Evolutionary conservation across 2,113 vertebrate genomes (phyloP), one percentile per base, ranked within the genome.

Genomic region (Benitochromis conjunctus): DNA sequence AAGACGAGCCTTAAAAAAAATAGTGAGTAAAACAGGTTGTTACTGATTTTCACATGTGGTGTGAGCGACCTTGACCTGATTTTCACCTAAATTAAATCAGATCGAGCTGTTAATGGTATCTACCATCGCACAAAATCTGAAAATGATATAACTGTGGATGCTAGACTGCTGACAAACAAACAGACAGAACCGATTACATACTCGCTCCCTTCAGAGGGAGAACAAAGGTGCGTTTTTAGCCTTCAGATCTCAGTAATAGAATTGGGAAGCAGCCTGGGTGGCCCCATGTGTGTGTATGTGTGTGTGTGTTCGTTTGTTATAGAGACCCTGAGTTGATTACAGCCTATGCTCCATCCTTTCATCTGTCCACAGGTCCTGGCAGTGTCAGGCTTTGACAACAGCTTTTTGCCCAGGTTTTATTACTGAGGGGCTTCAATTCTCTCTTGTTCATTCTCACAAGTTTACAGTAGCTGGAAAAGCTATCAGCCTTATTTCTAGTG

Each of bases 331-430:
- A 88, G 48, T 87, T 85, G 83, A 92, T 93, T 92, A 91, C 56
- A 88, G 81, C 77, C 81, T 21, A 19, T 82, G 38, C 41, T 87
- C 87, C 24, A 74, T 86, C 26, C 78, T 93, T 88, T 91, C 88
- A 92, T 91, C 90, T 64, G 5, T 55, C 79, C 80, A 46, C 24
- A 62, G 89, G 92, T 83, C 80, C 82, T n/a, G 48, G 71, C 86
- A 19, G 69, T 80, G 85, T 92, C 85, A 81, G 82, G 26, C 82
- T 62, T 10, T 55, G 16, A 58, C 90, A 79, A 16, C 54, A 77
- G 86, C 86, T 86, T 85, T 84, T 64, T 87, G 76, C 56, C 62
- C 83, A 36, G 86, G 78, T 80, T 89, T 84, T 57, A 89, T 91
- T 88, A 86, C 69, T 41, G 76, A 86, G 54, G 55, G 21, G 6